Evolutionary conservation across 2,888 invertebrate genomes (phyloP).

Genomic region (Deladenus siricidicola): DNA sequence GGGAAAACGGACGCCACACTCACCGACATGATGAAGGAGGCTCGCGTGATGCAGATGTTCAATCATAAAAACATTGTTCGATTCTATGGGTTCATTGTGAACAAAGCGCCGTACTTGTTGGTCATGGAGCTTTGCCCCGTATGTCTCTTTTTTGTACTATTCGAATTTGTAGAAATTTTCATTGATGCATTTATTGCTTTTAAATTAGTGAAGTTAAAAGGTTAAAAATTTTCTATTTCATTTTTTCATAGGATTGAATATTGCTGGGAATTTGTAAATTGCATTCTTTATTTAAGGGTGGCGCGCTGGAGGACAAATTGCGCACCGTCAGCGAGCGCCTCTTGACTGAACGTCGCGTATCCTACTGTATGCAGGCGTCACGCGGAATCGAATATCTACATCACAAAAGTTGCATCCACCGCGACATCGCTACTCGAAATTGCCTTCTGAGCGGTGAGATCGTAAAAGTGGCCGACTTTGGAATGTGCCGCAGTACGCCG

Average conservation of each 20-base stretch:
- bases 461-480: conserved; percentile 44
- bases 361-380: conserved; percentile 23
- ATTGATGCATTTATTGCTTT: no score
- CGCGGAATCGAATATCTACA: conserved; percentile 43
- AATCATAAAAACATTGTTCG: conserved; percentile 45
- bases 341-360: conserved; percentile 15
- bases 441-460: conserved; percentile 35
- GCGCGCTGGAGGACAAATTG: conserved; percentile 34
- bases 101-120: conserved; percentile 39
- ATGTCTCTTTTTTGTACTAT: background rate
- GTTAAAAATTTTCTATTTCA: background rate
- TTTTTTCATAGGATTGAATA: background rate
- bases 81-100: conserved; percentile 43
- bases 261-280: no score
- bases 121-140: conserved; percentile 38
- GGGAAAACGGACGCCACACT: conserved; percentile 23
- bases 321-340: conserved; percentile 12
- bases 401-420: conserved; percentile 34
- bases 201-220: no score
- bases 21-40: conserved; percentile 48
- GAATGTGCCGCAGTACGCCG: conserved; percentile 38
- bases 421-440: conserved; percentile 43
- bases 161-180: background rate
- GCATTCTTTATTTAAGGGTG: conserved; percentile 27
- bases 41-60: conserved; percentile 46